These are phyloP conservation scores for Fulmarus glacialis DNA, from an alignment of 2,113 vertebrate genomes.

Conservation along the genomic window DNA sequence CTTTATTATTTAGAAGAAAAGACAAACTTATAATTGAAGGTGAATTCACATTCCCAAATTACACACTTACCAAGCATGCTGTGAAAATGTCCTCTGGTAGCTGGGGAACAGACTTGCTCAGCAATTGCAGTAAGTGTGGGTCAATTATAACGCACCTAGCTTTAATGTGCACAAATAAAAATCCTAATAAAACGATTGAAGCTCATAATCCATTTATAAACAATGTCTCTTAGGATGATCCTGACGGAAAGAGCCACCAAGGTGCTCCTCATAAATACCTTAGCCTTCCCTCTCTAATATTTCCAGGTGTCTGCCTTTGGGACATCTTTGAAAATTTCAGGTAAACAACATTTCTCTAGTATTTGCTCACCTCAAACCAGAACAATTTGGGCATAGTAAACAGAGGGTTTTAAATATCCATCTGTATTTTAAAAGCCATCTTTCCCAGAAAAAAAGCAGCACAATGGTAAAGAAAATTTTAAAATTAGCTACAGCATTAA, in stretches of 20 bases:
- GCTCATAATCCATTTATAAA: conserved; percentile 56
- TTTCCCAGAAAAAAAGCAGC: neutral
- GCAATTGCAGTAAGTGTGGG: neutral
- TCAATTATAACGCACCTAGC: neutral
- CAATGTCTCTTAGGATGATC: conserved; percentile 12
- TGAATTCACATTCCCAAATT: neutral
- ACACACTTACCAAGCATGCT: neutral
- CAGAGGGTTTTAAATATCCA: neutral
- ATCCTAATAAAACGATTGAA: conserved; percentile 25
- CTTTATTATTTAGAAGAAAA: neutral
- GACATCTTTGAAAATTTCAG: neutral
- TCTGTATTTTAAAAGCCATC: neutral
- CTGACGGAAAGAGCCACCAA: neutral
- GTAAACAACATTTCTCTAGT: neutral
- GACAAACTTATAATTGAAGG: neutral
- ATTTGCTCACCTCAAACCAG: neutral
- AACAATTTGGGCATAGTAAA: neutral
- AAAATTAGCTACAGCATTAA: neutral
- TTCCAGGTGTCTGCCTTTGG: neutral
- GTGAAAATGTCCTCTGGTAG: neutral
- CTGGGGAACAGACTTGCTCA: neutral
- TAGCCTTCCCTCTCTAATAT: conserved; percentile 3
- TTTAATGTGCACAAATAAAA: conserved; percentile 35
- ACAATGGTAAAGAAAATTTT: neutral
- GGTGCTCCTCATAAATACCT: neutral